These are phyloP conservation scores for Siniperca obscura DNA, from an alignment of 2,797 vertebrate genomes.

Conservation along the genomic window DNA sequence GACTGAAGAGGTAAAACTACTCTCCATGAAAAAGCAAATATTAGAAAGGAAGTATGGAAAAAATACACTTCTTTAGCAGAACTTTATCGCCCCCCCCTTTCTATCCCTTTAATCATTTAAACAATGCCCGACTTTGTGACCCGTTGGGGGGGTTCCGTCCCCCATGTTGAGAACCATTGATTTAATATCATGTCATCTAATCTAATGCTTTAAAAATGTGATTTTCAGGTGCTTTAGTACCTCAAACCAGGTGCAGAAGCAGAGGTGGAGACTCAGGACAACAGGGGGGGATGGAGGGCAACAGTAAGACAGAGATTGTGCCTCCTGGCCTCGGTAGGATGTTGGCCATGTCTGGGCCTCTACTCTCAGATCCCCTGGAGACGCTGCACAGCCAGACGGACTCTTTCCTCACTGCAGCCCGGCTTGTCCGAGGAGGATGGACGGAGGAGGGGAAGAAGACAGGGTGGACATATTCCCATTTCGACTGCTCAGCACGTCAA, in stretches of 20 bases:
- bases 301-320: background rate
- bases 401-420: constrained; percentile 67
- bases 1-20: background rate
- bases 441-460: background rate
- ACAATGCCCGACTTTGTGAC: background rate
- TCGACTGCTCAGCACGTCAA: accelerated
- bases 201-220: background rate
- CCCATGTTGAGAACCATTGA: background rate
- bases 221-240: background rate
- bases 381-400: constrained; percentile 28
- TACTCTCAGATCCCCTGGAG: background rate
- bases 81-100: no score
- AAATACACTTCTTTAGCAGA: no score
- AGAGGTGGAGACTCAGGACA: background rate
- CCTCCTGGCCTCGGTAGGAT: background rate
- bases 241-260: background rate
- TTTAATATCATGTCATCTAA: background rate
- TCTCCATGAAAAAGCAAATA: background rate
- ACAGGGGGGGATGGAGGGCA: constrained; percentile 24
- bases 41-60: no score
- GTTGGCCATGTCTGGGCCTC: accelerated
- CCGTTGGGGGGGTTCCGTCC: no score
- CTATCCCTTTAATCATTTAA: background rate
- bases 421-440: constrained; percentile 63
- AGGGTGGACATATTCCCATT: background rate